These are phyloP conservation scores for Strigamia maritima DNA, from an alignment of 2,888 invertebrate genomes.

Conservation along the genomic window DNA sequence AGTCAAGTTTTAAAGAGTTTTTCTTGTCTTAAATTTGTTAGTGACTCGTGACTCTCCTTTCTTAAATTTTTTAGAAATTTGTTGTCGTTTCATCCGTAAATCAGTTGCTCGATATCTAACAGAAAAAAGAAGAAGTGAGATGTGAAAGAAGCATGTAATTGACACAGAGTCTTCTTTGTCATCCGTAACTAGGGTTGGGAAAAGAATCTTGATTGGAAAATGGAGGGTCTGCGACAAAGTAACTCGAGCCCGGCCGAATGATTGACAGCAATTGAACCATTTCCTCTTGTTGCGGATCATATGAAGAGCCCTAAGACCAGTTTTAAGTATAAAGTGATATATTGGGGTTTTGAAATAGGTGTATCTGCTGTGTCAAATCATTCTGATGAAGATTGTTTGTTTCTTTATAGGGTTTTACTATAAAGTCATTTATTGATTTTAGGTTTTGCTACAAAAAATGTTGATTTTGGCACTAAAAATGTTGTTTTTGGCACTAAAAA, in stretches of 20 bases:
- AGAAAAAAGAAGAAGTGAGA: not conserved
- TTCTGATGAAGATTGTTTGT: not conserved
- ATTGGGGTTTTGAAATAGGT: not conserved
- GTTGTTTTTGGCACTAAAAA: too few relatives aligned
- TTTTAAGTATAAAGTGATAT: not conserved
- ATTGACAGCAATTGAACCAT: conserved; percentile 25
- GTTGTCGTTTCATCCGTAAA: not conserved
- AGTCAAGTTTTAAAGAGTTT: not conserved
- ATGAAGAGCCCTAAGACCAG: not conserved
- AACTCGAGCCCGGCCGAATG: not conserved
- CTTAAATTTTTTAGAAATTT: not conserved
- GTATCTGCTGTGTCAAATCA: not conserved
- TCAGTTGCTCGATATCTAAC: not conserved
- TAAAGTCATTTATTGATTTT: too few relatives aligned
- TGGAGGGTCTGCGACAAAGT: conserved; percentile 21
- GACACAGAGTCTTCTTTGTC: conserved; percentile 28
- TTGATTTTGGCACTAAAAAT: too few relatives aligned
- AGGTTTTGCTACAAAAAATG: too few relatives aligned
- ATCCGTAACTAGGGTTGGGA: conserved; percentile 12
- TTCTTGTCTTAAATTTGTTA: not conserved
- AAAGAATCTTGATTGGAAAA: conserved; percentile 9
- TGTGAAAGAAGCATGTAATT: conserved; percentile 32
- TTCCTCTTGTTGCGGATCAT: not conserved
- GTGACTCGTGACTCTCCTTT: not conserved
- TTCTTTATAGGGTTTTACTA: not conserved